Evolutionary conservation across 2,113 vertebrate genomes (phyloP).

Genomic region (Gymnarchus niloticus): DNA sequence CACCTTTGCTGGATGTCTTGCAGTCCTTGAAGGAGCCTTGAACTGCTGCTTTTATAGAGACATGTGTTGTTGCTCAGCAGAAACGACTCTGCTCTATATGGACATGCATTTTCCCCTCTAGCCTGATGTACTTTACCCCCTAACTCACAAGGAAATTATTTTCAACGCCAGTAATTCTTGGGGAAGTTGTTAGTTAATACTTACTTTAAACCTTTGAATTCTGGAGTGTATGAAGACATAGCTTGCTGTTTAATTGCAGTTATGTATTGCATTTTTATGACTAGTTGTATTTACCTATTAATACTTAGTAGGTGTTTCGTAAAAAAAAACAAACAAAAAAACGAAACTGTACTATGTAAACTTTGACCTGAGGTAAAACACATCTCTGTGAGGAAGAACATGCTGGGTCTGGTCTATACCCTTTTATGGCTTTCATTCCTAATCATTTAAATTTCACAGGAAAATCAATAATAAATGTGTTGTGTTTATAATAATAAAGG

Average conservation of each 20-base stretch:
- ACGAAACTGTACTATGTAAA: neutral
- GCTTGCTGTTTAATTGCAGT: neutral
- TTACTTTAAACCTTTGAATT: neutral
- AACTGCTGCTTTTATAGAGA: constrained; percentile 54
- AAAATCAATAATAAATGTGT: neutral
- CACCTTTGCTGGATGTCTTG: constrained; percentile 47
- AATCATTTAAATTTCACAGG: neutral
- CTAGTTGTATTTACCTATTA: neutral
- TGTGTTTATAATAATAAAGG: neutral
- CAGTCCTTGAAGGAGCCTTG: constrained; percentile 35
- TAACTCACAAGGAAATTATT: constrained; percentile 37
- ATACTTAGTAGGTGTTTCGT: neutral
- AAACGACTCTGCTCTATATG: constrained; percentile 47
- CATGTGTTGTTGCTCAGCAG: constrained; percentile 36
- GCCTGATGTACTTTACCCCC: constrained; percentile 37
- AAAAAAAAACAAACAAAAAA: too few species aligned
- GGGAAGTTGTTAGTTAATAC: neutral
- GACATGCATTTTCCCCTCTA: constrained; percentile 48
- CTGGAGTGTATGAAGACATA: neutral
- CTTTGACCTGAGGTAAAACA: neutral
- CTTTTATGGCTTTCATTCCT: neutral
- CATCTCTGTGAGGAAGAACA: neutral
- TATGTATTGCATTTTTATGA: neutral
- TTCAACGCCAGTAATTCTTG: constrained; percentile 38
- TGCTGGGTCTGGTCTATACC: neutral